Conservation (phyloP, 2,888 invertebrate species). For the Drosophila melanosoma region DNA sequence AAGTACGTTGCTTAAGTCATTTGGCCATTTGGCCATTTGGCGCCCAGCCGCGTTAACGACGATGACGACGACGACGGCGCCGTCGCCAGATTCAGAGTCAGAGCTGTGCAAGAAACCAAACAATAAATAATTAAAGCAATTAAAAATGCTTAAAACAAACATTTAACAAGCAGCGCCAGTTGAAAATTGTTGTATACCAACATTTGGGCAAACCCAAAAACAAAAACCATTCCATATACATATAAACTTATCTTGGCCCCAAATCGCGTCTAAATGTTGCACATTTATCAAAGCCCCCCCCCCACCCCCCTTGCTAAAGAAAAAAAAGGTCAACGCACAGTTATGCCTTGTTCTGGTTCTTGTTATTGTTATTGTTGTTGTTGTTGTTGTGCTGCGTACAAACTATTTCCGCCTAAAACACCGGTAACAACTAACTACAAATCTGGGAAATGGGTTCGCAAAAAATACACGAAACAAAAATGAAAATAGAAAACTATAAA, state of each 20-base stretch:
- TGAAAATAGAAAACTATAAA: slow-evolving; percentile 32
- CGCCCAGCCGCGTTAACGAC: slow-evolving; percentile 67
- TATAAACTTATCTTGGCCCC: slow-evolving; percentile 72
- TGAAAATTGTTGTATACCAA: slow-evolving; percentile 61
- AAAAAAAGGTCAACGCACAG: slow-evolving; percentile 78
- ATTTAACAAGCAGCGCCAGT: slow-evolving; percentile 79
- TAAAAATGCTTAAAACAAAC: slow-evolving; percentile 81
- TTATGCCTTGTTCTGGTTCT: slow-evolving; percentile 66
- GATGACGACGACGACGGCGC: slow-evolving; percentile 7
- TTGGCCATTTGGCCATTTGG: slow-evolving; percentile 61
- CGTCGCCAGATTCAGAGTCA: too few relatives aligned
- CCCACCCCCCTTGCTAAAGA: slow-evolving; percentile 49
- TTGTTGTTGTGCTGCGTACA: slow-evolving; percentile 47
- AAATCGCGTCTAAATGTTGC: slow-evolving; percentile 80
- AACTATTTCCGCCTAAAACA: slow-evolving; percentile 70
- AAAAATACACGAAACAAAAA: slow-evolving; percentile 23
- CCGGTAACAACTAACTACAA: slow-evolving; percentile 46
- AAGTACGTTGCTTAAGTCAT: slow-evolving; percentile 76
- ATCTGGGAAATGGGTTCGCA: slow-evolving; percentile 65
- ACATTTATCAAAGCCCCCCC: slow-evolving; percentile 75
- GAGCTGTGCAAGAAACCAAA: slow-evolving; percentile 63
- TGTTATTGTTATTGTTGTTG: slow-evolving; percentile 54
- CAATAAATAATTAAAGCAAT: slow-evolving; percentile 83
- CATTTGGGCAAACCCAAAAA: slow-evolving; percentile 57
- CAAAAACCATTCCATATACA: slow-evolving; percentile 15